Conservation (phyloP, 2,888 invertebrate genomes). For the Folsomia manolachei region DNA sequence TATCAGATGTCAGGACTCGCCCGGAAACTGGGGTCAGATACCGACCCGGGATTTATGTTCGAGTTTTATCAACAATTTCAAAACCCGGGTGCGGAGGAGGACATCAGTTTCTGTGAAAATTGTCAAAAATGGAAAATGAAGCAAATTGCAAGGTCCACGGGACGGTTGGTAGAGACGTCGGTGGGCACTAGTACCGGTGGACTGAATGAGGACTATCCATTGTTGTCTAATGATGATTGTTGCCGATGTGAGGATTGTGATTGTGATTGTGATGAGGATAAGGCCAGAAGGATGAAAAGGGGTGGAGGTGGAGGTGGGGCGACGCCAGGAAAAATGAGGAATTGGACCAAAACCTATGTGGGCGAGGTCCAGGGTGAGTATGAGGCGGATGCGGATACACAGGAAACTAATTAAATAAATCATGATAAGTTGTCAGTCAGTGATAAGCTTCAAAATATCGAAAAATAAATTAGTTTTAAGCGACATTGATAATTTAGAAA, state of each 20-base stretch:
- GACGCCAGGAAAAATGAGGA: slow-evolving; percentile 31
- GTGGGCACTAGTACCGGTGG: not conserved
- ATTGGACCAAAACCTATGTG: slow-evolving; percentile 27
- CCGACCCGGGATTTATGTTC: slow-evolving; percentile 1
- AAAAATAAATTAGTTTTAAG: too few species aligned
- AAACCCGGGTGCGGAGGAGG: not conserved
- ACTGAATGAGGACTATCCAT: too few species aligned
- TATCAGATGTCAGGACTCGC: not conserved
- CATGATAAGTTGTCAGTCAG: too few species aligned
- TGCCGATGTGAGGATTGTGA: not conserved
- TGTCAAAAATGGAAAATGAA: not conserved
- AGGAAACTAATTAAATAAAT: too few species aligned
- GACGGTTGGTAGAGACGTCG: not conserved
- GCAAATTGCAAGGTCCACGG: not conserved
- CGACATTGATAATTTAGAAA: too few species aligned
- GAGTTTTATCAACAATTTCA: not conserved
- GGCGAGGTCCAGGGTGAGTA: not conserved
- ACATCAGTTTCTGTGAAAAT: not conserved
- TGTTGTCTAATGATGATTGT: too few species aligned
- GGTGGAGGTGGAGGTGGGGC: too few species aligned
- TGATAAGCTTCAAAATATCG: too few species aligned
- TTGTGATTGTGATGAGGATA: not conserved
- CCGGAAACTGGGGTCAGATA: not conserved
- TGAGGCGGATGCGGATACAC: slow-evolving; percentile 27
- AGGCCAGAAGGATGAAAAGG: too few species aligned